These are phyloP conservation scores for Agonopterix heracliana DNA, from an alignment of 2,888 invertebrate genomes.

Conservation along the genomic window DNA sequence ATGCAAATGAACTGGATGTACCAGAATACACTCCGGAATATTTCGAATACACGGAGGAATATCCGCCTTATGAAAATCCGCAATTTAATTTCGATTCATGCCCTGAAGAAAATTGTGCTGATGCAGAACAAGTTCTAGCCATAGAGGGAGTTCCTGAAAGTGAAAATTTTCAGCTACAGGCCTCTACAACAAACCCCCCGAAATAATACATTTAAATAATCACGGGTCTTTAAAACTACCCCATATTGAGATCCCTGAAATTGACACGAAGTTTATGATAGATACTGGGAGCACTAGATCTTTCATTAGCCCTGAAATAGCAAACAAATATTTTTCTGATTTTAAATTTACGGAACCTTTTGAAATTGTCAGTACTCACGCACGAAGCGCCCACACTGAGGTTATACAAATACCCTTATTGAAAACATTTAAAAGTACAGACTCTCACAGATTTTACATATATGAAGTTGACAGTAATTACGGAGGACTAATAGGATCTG, in stretches of 20 bases:
- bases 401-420: conserved; percentile 5
- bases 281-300: conserved; percentile 16
- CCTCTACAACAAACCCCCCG: conserved; percentile 1
- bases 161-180: conserved; percentile 3
- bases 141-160: background rate
- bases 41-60: background rate
- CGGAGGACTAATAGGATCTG: conserved; percentile 16
- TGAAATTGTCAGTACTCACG: conserved; percentile 10
- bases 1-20: background rate
- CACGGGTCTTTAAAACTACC: conserved; percentile 5
- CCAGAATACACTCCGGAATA: background rate
- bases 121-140: background rate
- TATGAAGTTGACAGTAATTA: conserved; percentile 14
- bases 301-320: conserved; percentile 11
- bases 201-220: conserved; percentile 4
- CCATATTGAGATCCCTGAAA: conserved; percentile 13
- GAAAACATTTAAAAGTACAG: conserved; percentile 4
- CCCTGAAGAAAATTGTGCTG: background rate
- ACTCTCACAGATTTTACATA: conserved; percentile 15
- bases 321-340: conserved; percentile 7
- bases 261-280: conserved; percentile 12
- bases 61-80: background rate
- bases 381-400: conserved; percentile 7
- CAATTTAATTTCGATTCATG: too few species aligned
- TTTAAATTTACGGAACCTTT: conserved; percentile 6